Evolutionary conservation across 2,797 vertebrate genomes (phyloP).

Genomic region (Gouania willdenowi): DNA sequence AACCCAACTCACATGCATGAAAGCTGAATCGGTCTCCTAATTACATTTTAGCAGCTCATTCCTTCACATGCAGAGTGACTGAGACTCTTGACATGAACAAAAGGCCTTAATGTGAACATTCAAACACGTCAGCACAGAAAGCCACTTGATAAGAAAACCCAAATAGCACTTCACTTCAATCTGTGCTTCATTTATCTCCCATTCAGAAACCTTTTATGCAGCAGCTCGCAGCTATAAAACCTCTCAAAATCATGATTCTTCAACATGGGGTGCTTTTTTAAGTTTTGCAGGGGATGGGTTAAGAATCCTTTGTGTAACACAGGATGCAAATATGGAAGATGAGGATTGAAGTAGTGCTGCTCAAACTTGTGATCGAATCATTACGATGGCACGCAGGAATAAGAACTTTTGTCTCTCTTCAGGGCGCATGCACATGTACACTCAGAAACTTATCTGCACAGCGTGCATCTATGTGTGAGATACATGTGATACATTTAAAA

Average conservation of each 20-base stretch:
- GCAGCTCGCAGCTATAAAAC: conserved; percentile 47
- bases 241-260: conserved; percentile 55
- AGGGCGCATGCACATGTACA: conserved; percentile 4
- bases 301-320: conserved; percentile 57
- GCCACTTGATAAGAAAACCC: conserved; percentile 65
- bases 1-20: conserved; percentile 16
- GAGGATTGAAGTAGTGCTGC: conserved; percentile 35
- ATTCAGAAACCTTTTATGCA: conserved; percentile 66
- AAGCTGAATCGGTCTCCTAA: conserved; percentile 53
- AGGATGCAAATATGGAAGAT: conserved; percentile 58
- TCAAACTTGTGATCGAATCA: conserved; percentile 39
- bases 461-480: conserved; percentile 7
- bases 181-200: conserved; percentile 68
- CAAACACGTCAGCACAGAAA: conserved; percentile 40
- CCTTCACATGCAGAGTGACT: conserved; percentile 32
- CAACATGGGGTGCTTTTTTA: conserved; percentile 49
- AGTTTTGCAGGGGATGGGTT: conserved; percentile 51
- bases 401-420: conserved; percentile 42
- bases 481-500: too few species aligned
- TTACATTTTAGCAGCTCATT: conserved; percentile 42
- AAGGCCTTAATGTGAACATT: conserved; percentile 53
- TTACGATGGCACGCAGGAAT: conserved; percentile 42
- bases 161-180: conserved; percentile 64
- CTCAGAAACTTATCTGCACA: conserved; percentile 12
- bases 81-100: conserved; percentile 54